phyloP scores from a whole-genome alignment of 2,113 vertebrate species.

The Gallinago undulata region DNA sequence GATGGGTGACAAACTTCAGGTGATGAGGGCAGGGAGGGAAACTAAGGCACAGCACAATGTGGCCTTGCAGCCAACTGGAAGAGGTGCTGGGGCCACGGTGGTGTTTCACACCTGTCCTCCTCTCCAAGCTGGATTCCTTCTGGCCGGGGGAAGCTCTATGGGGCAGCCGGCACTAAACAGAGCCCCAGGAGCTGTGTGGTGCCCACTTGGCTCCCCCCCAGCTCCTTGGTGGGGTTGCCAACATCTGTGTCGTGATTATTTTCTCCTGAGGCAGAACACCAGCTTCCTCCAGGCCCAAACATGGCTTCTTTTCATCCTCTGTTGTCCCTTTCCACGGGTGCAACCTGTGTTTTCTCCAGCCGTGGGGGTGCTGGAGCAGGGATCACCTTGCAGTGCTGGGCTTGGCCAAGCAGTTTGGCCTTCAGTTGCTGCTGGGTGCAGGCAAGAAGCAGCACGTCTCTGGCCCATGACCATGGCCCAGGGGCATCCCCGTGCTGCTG shows the following conservation, averaged over 20 bases:
- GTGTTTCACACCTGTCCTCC: background rate
- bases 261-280: background rate
- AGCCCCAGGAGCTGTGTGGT: rapidly evolving
- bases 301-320: background rate
- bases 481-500: background rate
- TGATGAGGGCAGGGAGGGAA: background rate
- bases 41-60: background rate
- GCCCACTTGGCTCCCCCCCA: background rate
- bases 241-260: background rate
- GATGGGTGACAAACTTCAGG: background rate
- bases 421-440: background rate
- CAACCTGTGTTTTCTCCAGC: background rate
- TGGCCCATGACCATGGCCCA: rapidly evolving
- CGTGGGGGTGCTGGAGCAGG: rapidly evolving
- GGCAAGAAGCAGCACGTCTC: background rate
- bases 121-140: background rate
- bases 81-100: background rate
- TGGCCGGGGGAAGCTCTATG: rapidly evolving
- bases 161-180: background rate
- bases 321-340: too few relatives aligned
- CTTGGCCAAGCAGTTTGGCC: background rate
- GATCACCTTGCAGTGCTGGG: too few relatives aligned
- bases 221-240: background rate
- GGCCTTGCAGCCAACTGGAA: background rate
- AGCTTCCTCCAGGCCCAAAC: background rate